Conservation (phyloP, 2,888 invertebrate genomes). For the Schizotus pectinicornis region DNA sequence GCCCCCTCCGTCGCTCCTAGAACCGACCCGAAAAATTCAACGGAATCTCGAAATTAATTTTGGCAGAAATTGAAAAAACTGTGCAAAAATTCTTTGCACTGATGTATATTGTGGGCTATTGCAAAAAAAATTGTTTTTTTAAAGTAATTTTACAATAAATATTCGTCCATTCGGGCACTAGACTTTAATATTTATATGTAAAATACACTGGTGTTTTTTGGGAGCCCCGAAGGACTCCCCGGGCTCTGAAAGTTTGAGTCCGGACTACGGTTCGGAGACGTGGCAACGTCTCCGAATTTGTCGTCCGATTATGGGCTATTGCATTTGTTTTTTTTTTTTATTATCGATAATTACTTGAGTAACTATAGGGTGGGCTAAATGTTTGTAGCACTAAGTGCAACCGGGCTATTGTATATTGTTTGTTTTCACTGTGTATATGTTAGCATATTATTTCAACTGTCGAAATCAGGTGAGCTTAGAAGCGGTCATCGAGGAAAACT, state of each 20-base stretch:
- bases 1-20: constrained; percentile 37
- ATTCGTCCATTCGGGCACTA: constrained; percentile 60
- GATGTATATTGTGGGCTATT: constrained; percentile 56
- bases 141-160: constrained; percentile 60
- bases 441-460: constrained; percentile 32
- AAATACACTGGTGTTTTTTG: constrained; percentile 51
- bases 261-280: constrained; percentile 22
- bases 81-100: constrained; percentile 41
- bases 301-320: constrained; percentile 54
- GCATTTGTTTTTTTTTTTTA: constrained; percentile 49
- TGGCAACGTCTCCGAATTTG: too few species aligned
- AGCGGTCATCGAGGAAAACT: constrained; percentile 24
- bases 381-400: constrained; percentile 60
- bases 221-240: constrained; percentile 28
- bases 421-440: constrained; percentile 45
- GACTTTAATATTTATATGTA: constrained; percentile 59
- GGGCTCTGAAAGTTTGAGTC: constrained; percentile 51
- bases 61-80: constrained; percentile 49
- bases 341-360: constrained; percentile 28
- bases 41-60: constrained; percentile 44
- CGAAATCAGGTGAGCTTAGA: too few species aligned
- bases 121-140: constrained; percentile 56
- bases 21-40: constrained; percentile 44
- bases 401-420: constrained; percentile 57
- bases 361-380: constrained; percentile 52